phyloP scores from a whole-genome alignment of 2,797 vertebrate species.

The Ctenochaetus hawaiiensis region DNA sequence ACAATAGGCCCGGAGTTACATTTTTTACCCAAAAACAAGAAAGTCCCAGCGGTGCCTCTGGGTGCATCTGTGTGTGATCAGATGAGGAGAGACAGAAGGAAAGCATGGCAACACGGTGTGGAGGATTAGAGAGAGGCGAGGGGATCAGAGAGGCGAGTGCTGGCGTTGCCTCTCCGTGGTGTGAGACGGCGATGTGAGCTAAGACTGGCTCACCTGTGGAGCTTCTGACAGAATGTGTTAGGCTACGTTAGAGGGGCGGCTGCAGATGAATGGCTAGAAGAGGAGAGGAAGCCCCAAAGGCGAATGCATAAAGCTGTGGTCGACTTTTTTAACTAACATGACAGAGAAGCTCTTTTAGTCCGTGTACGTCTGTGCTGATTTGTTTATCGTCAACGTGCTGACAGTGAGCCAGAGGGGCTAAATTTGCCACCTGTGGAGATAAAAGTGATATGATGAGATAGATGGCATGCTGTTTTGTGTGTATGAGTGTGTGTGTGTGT shows the following conservation, averaged over 20 bases:
- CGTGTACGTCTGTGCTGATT: slow-evolving; percentile 49
- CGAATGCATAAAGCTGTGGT: slow-evolving; percentile 37
- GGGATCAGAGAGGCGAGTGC: slow-evolving; percentile 7
- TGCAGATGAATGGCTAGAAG: slow-evolving; percentile 30
- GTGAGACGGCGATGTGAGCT: slow-evolving; percentile 29
- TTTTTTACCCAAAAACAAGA: slow-evolving; percentile 17
- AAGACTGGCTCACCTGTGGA: slow-evolving; percentile 72
- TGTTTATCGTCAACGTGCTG: slow-evolving; percentile 67
- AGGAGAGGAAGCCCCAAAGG: slow-evolving; percentile 31
- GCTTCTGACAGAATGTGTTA: slow-evolving; percentile 61
- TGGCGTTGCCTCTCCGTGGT: slow-evolving; percentile 23
- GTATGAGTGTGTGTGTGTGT: slow-evolving; percentile 36
- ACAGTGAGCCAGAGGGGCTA: slow-evolving; percentile 59
- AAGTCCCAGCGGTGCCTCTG: slow-evolving; percentile 8
- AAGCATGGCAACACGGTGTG: slow-evolving; percentile 3
- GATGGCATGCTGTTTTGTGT: slow-evolving; percentile 22
- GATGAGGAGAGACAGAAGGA: slow-evolving; percentile 31
- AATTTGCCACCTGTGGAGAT: slow-evolving; percentile 80
- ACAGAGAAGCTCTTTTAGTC: slow-evolving; percentile 32
- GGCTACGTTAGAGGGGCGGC: slow-evolving; percentile 28
- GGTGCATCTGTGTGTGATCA: slow-evolving; percentile 37
- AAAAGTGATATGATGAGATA: slow-evolving; percentile 76
- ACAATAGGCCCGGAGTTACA: slow-evolving; percentile 3
- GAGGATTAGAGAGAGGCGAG: slow-evolving; percentile 8
- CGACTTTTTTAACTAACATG: slow-evolving; percentile 21